Conservation (phyloP, 2,888 invertebrate genomes). For the Alviniconcha strummeri region DNA sequence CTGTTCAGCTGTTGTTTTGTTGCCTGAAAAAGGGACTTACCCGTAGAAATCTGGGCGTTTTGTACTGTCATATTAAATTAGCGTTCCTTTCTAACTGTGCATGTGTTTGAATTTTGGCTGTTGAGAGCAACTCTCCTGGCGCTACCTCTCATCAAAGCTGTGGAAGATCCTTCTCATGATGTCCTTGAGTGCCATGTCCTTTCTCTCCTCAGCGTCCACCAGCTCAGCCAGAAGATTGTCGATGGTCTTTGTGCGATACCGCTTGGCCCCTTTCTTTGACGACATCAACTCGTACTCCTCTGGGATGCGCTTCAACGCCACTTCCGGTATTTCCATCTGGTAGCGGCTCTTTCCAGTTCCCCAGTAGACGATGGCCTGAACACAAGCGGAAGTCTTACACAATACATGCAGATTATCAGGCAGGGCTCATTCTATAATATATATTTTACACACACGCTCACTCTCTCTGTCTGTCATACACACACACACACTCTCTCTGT, state of each 20-base stretch:
- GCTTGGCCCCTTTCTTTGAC: slow-evolving; percentile 80
- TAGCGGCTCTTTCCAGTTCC: slow-evolving; percentile 93
- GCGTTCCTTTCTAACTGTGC: too few relatives aligned
- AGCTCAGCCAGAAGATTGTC: slow-evolving; percentile 85
- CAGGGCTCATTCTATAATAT: too few relatives aligned
- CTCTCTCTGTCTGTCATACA: too few relatives aligned
- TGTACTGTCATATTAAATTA: too few relatives aligned
- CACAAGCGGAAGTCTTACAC: not conserved
- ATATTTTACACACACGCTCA: too few relatives aligned
- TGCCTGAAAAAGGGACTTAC: too few relatives aligned
- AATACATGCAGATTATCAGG: not conserved
- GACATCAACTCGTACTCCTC: slow-evolving; percentile 87
- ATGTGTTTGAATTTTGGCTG: too few relatives aligned
- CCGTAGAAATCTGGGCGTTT: too few relatives aligned
- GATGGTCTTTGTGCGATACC: slow-evolving; percentile 85
- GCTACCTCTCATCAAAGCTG: slow-evolving; percentile 74
- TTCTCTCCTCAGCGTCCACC: slow-evolving; percentile 87
- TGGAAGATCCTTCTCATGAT: slow-evolving; percentile 75
- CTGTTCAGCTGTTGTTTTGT: too few relatives aligned
- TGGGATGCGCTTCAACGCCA: slow-evolving; percentile 79
- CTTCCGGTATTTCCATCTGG: slow-evolving; percentile 93
- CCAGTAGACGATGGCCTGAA: slow-evolving; percentile 80
- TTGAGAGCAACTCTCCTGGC: too few relatives aligned
- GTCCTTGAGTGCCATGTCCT: slow-evolving; percentile 80
- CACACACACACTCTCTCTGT: too few relatives aligned